These are phyloP conservation scores for Tetramorium parvispinum DNA, from an alignment of 1,140 invertebrate species.

Conservation along the genomic window DNA sequence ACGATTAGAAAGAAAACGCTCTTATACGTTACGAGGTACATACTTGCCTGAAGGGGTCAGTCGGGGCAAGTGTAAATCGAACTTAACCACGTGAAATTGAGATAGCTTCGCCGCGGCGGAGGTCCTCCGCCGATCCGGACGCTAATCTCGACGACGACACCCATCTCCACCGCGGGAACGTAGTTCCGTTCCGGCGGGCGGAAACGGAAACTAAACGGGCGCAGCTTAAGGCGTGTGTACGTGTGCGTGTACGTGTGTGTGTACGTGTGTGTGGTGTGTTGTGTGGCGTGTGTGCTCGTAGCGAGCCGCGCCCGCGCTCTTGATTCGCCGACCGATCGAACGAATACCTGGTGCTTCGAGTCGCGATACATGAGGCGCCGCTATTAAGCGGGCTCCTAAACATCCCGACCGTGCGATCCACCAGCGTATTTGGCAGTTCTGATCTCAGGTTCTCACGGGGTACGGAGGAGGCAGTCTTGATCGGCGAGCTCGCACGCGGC, in stretches of 20 bases:
- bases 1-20: constrained; percentile 56
- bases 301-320: constrained; percentile 59
- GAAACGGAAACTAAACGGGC: constrained; percentile 41
- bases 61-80: constrained; percentile 74
- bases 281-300: constrained; percentile 6
- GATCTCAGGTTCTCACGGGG: constrained; percentile 71
- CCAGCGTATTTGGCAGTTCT: constrained; percentile 72
- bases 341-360: constrained; percentile 69
- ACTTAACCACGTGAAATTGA: constrained; percentile 65
- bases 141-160: constrained; percentile 42
- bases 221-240: constrained; percentile 25
- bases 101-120: constrained; percentile 66
- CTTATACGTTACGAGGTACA: constrained; percentile 61
- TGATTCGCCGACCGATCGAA: constrained; percentile 68
- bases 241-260: constrained; percentile 3
- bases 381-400: constrained; percentile 70
- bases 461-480: constrained; percentile 84
- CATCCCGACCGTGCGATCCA: constrained; percentile 76
- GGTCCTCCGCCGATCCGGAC: constrained; percentile 3
- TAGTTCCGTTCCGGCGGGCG: not conserved
- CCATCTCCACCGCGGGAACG: not conserved
- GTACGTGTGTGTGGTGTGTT: not conserved
- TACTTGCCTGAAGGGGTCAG: constrained; percentile 74
- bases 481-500: constrained; percentile 78
- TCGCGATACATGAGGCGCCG: constrained; percentile 68